phyloP scores from a whole-genome alignment of 2,113 vertebrate species.

The Cyprinodon variegatus region DNA sequence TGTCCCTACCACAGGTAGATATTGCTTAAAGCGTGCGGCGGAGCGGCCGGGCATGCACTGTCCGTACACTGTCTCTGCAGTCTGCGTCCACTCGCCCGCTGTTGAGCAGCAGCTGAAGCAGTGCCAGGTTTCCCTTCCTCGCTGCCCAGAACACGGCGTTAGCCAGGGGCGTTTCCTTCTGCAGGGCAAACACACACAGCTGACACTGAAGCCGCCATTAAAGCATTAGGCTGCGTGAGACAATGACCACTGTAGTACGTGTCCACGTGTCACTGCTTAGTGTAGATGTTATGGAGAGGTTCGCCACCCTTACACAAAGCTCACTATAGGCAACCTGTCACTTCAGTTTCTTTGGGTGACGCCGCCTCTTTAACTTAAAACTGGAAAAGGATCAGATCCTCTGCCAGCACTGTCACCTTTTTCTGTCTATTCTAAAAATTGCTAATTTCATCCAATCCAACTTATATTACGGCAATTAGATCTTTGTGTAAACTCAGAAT shows the following conservation, averaged over 20 bases:
- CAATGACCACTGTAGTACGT: background rate
- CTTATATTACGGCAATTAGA: too few species aligned
- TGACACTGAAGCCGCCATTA: constrained; percentile 46
- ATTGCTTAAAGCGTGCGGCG: constrained; percentile 63
- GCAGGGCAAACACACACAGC: constrained; percentile 68
- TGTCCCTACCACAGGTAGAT: constrained; percentile 64
- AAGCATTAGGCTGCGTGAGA: constrained; percentile 26
- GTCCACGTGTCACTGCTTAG: background rate
- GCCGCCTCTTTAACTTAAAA: background rate
- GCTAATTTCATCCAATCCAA: too few species aligned
- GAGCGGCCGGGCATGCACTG: constrained; percentile 64
- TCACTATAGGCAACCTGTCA: background rate
- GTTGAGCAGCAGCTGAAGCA: constrained; percentile 94
- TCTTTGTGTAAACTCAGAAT: too few species aligned
- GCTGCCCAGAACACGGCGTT: constrained; percentile 98
- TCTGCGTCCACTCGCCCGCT: constrained; percentile 95
- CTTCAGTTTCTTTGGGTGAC: background rate
- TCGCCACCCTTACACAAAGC: constrained; percentile 1
- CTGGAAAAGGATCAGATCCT: too few species aligned
- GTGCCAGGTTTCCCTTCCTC: constrained; percentile 91
- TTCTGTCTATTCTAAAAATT: too few species aligned
- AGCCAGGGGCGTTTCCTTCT: constrained; percentile 98
- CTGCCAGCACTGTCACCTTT: too few species aligned
- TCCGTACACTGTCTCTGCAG: constrained; percentile 96
- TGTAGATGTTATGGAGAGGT: constrained; percentile 1